Evolutionary conservation across 2,888 invertebrate species (phyloP), one percentile per base, ranked within the genome.

Genomic region (Agriopis marginaria): DNA sequence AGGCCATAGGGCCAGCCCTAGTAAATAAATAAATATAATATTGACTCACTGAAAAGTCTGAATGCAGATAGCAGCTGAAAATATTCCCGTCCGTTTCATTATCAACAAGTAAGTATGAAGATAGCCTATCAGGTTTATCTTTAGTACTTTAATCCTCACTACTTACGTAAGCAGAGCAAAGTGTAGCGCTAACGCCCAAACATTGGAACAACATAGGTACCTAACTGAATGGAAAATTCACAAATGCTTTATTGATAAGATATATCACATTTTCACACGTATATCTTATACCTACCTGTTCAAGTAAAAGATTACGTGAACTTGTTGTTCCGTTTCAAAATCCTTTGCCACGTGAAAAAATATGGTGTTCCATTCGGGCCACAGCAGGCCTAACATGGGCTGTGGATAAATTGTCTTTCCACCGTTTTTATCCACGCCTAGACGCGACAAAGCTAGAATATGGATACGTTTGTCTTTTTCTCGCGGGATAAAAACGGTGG

Each of bases 101-200:
- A 58, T 58, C 58, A 47, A 11, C 47, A 58, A 12, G 45, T 60
- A 50, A 14, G n/a, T 7, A 44, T 1, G 3, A 55, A 40, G 44
- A 32, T 32, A 32, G 32, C 32, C n/a, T 44, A 62, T 53, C 50
- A 62, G 7, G 44, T 45, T 44, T 66, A 60, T 66, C 65, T 65
- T 44, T 39, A 59, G 12, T 32, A 58, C 44, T n/a, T 32, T 65
- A 65, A 65, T 65, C 65, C 65, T 39, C 4, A 8, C n/a, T 54
- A 12, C 39, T 40, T 54, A 54, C 53, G 63, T 58, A 58, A 58
- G 58, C 58, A 56, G n/a, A n/a, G 11, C 12, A 14, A 47, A 3
- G 17, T 42, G 56, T 44, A 4, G 44, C 6, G 56, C 44, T 44
- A 47, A 58, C 58, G 58, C 45, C 58, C 58, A 32, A 47, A 58